Conservation (phyloP, 1,140 invertebrate species). For the Habropoda laboriosa region DNA sequence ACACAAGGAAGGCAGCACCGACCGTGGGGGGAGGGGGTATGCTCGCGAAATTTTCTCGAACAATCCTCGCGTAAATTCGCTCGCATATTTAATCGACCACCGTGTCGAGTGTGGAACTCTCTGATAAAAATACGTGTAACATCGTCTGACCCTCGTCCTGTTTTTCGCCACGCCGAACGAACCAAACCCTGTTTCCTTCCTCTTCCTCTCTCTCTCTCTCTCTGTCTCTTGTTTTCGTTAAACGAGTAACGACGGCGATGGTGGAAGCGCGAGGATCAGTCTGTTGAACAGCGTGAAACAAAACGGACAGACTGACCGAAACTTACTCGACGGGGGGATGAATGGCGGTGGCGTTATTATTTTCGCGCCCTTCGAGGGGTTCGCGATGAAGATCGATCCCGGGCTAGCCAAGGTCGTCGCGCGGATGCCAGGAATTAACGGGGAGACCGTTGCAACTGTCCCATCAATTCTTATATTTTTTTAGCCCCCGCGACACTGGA, state of each 20-base stretch:
- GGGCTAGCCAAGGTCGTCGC: background rate
- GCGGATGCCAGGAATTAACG: background rate
- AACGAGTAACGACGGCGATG: too few relatives aligned
- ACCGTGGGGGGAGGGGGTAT: background rate
- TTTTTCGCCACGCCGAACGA: too few relatives aligned
- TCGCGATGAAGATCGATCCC: constrained; percentile 31
- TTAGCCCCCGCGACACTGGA: background rate
- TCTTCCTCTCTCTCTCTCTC: background rate
- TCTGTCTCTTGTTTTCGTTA: too few relatives aligned
- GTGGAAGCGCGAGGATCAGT: background rate
- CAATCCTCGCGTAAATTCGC: constrained; percentile 21
- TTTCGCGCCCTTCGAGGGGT: constrained; percentile 15
- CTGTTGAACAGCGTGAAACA: background rate
- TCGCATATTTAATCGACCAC: constrained; percentile 17
- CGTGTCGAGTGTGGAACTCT: background rate
- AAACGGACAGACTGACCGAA: constrained; percentile 1
- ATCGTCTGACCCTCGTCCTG: background rate
- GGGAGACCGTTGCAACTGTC: background rate
- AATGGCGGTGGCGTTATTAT: constrained; percentile 9
- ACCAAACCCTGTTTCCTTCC: too few relatives aligned
- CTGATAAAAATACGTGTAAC: constrained; percentile 29
- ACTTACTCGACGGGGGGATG: constrained; percentile 9
- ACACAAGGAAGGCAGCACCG: too few relatives aligned
- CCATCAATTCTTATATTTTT: constrained; percentile 14
- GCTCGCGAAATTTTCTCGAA: constrained; percentile 8